Base-by-base conservation (phyloP, 2,113 vertebrate genomes). In the Noturus placidus region DNA sequence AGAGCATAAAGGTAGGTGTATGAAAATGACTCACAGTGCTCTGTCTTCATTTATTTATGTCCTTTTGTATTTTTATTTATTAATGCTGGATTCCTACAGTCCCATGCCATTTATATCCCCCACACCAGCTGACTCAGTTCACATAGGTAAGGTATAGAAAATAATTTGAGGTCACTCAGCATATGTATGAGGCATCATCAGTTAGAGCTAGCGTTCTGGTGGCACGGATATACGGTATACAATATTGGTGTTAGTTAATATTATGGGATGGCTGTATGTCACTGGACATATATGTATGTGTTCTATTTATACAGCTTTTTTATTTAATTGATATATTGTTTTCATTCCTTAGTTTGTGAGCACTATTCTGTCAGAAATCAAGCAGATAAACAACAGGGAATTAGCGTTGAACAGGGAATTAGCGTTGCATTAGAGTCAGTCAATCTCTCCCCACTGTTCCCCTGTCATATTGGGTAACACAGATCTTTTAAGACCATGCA, bases 1-100 rank as follows among this genome's bases (percentile, higher is more conserved):
- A 82, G 50, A 82, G 54, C 77, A 46, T 25, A 35, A 69, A 89
- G 52, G 87, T 86, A 90, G 87, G 88, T 90, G 88, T 90, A 87
- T 81, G 52, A 82, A 90, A 42, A 77, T 93, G 85, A 92, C 88
- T 90, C 89, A 91, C 25, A 10, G 56, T 57, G 84, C 84, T 84
- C 52, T 72, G 35, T 35, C n/a, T 80, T 69, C 76, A 61, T 59
- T 33, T 81, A 35, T 82, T 86, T 86, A 80, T 81, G 77, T 77
- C 85, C 56, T 27, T 84, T 35, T 27, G 84, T 63, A 79, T 69
- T 63, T 87, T 54, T 76, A 81, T 87, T 74, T 87, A 83, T 86
- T 54, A 87, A 78, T 86, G 65, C 61, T 87, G 87, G 84, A 65
- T 79, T 33, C 85, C 61, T 87, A 52, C 83, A 9, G 57, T 81